phyloP scores from a whole-genome alignment of 2,797 vertebrate species.

The Eupleurogrammus muticus region DNA sequence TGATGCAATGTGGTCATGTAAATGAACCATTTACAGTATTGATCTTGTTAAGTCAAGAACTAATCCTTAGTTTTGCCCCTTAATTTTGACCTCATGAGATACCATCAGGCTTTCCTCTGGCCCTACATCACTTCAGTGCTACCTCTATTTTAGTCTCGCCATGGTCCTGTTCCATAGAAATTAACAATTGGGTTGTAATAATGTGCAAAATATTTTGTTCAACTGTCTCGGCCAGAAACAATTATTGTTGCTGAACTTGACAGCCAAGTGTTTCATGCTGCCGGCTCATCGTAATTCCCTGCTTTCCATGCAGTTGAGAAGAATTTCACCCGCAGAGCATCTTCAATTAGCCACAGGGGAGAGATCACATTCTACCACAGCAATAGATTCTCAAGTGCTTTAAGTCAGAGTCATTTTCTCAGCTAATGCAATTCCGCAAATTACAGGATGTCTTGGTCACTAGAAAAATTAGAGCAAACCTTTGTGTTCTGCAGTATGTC shows the following conservation, averaged over 20 bases:
- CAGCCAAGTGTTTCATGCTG: constrained; percentile 80
- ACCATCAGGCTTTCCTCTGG: background rate
- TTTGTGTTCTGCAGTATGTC: constrained; percentile 49
- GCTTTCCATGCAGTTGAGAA: constrained; percentile 77
- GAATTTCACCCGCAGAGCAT: constrained; percentile 82
- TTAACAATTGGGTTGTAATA: constrained; percentile 68
- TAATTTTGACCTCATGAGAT: constrained; percentile 13
- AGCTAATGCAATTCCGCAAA: constrained; percentile 80
- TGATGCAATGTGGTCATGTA: background rate
- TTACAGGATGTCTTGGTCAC: constrained; percentile 76
- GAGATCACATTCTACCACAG: constrained; percentile 81
- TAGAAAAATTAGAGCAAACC: constrained; percentile 74
- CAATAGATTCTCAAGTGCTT: constrained; percentile 80
- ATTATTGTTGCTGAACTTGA: constrained; percentile 76
- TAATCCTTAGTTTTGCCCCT: background rate
- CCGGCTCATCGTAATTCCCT: constrained; percentile 77
- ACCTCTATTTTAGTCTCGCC: constrained; percentile 41
- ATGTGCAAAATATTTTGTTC: constrained; percentile 73
- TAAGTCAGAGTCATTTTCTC: constrained; percentile 79
- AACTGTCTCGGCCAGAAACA: constrained; percentile 70
- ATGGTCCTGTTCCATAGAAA: constrained; percentile 60
- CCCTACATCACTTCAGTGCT: background rate
- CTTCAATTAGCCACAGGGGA: constrained; percentile 85
- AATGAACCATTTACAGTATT: background rate
- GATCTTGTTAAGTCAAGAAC: background rate